These are phyloP conservation scores for Nomada hirtipes DNA, from an alignment of 2,888 invertebrate species.

Conservation along the genomic window DNA sequence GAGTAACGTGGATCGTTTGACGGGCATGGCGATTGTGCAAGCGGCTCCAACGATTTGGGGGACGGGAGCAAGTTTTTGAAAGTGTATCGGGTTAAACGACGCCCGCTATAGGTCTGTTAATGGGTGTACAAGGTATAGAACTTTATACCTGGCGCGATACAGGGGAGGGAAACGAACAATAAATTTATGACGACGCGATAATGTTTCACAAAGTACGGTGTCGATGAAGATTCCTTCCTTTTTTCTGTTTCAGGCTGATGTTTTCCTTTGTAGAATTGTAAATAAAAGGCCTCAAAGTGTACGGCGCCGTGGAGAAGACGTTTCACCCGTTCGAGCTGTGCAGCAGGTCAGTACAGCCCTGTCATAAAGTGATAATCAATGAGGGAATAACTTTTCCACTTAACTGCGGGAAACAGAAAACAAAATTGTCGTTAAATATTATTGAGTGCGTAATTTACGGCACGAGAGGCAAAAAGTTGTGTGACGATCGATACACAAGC, in stretches of 20 bases:
- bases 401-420: too few relatives aligned
- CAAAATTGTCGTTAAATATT: background rate
- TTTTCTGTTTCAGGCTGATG: constrained; percentile 85
- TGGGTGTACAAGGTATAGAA: constrained; percentile 75
- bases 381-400: background rate
- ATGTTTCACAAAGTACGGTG: constrained; percentile 21
- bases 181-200: constrained; percentile 61
- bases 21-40: background rate
- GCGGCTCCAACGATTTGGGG: background rate
- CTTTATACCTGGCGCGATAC: constrained; percentile 82
- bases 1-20: fast-evolving
- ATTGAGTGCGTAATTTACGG: background rate
- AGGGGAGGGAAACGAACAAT: constrained; percentile 74
- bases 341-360: constrained; percentile 79
- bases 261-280: constrained; percentile 84
- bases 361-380: too few relatives aligned
- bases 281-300: constrained; percentile 88
- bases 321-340: constrained; percentile 88
- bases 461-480: background rate
- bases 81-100: background rate
- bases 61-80: constrained; percentile 1
- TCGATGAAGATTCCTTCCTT: constrained; percentile 26
- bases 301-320: constrained; percentile 88
- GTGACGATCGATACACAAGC: background rate
- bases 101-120: constrained; percentile 71